phyloP scores from a whole-genome alignment of 2,113 vertebrate species.

The Sarotherodon lohbergeri region DNA sequence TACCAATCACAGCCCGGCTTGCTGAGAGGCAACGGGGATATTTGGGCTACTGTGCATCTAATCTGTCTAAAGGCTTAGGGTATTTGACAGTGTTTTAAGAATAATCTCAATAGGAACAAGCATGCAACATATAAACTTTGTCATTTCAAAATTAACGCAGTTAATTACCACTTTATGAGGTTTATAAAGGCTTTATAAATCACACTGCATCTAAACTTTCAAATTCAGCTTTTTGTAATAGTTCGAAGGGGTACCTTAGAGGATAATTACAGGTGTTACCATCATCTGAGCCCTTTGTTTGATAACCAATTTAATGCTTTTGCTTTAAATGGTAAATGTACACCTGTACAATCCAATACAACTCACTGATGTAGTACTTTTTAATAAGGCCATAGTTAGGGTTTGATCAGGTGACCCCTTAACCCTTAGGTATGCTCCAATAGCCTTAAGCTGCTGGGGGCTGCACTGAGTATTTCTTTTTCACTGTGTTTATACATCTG shows the following conservation, averaged over 20 bases:
- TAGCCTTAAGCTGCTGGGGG: no score
- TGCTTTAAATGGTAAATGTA: not conserved
- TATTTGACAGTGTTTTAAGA: slow-evolving; percentile 3
- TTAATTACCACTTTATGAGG: not conserved
- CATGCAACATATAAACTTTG: not conserved
- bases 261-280: not conserved
- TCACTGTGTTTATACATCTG: no score
- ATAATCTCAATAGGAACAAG: not conserved
- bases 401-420: no score
- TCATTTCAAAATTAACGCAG: not conserved
- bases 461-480: no score
- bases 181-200: not conserved
- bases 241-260: not conserved
- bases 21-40: slow-evolving; percentile 59
- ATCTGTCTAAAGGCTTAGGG: slow-evolving; percentile 17
- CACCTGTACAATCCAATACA: not conserved
- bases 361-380: not conserved
- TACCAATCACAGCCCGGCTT: slow-evolving; percentile 79
- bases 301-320: not conserved
- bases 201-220: not conserved
- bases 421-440: no score
- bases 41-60: slow-evolving; percentile 63
- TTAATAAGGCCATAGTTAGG: not conserved
- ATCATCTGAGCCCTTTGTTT: not conserved
- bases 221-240: not conserved